Conservation (phyloP, 2,113 vertebrate species). For the Dolichallabes microphthalmus region DNA sequence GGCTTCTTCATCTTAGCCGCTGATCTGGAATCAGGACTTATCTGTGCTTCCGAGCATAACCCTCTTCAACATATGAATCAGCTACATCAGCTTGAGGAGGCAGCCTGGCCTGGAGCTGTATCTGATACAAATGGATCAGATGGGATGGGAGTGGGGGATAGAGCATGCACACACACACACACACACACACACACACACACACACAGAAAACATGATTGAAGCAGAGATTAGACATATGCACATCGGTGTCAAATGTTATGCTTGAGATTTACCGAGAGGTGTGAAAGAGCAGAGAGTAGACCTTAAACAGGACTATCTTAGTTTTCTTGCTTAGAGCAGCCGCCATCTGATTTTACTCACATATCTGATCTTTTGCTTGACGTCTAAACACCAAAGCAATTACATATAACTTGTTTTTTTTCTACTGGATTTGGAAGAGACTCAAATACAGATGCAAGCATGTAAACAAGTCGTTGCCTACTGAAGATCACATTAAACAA, state of each 20-base stretch:
- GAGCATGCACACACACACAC: background rate
- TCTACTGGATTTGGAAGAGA: background rate
- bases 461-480: background rate
- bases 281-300: background rate
- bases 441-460: background rate
- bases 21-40: conserved; percentile 49
- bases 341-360: background rate
- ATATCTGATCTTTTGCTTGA: conserved; percentile 21
- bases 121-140: conserved; percentile 36
- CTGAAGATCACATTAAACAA: background rate
- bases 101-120: background rate
- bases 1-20: conserved; percentile 37
- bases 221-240: background rate
- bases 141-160: background rate
- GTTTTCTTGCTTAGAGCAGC: background rate
- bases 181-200: background rate
- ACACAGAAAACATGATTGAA: background rate
- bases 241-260: background rate
- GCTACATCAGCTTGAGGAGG: conserved; percentile 30
- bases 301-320: background rate
- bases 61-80: conserved; percentile 41
- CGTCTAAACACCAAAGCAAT: conserved; percentile 16
- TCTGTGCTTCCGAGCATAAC: conserved; percentile 33
- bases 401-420: conserved; percentile 6
- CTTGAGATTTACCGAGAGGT: background rate